Conservation (phyloP, 37 sponge, comb jelly and placozoan species). For the Petrosia ficiformis region DNA sequence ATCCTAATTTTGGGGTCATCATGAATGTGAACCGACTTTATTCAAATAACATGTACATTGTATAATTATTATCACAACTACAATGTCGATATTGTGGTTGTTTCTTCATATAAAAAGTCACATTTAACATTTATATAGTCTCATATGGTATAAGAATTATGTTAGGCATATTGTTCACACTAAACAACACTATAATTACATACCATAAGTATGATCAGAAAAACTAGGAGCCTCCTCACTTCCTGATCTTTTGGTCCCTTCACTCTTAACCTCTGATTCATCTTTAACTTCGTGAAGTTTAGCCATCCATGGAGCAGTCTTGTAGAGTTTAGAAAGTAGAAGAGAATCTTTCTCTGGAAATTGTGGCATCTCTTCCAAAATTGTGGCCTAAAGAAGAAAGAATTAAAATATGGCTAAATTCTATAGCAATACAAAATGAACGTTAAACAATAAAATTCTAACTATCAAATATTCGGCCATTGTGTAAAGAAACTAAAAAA, state of each 20-base stretch:
- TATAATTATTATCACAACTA: too few species aligned
- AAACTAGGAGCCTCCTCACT: too few species aligned
- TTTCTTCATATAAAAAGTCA: too few species aligned
- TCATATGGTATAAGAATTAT: too few species aligned
- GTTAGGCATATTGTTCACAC: too few species aligned
- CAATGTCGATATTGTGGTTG: too few species aligned
- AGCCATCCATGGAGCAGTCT: conserved; percentile 81
- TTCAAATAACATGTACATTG: too few species aligned
- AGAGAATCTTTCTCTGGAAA: conserved; percentile 90
- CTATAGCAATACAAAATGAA: not conserved
- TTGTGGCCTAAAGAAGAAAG: conserved; percentile 64
- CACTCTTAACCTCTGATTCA: not conserved
- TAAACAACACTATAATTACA: too few species aligned
- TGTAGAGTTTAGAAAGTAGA: conserved; percentile 83
- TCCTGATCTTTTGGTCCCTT: not conserved
- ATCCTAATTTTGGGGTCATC: too few species aligned
- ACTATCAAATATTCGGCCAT: not conserved
- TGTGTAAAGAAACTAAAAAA: not conserved
- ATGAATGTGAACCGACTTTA: too few species aligned
- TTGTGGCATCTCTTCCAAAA: conserved; percentile 94
- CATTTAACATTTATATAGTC: too few species aligned
- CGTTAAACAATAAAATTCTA: not conserved
- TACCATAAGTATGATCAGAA: too few species aligned
- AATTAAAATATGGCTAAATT: not conserved
- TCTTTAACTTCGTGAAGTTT: conserved; percentile 31